Base-by-base conservation (phyloP, 2,113 vertebrate species). In the Odontophorus gujanensis region DNA sequence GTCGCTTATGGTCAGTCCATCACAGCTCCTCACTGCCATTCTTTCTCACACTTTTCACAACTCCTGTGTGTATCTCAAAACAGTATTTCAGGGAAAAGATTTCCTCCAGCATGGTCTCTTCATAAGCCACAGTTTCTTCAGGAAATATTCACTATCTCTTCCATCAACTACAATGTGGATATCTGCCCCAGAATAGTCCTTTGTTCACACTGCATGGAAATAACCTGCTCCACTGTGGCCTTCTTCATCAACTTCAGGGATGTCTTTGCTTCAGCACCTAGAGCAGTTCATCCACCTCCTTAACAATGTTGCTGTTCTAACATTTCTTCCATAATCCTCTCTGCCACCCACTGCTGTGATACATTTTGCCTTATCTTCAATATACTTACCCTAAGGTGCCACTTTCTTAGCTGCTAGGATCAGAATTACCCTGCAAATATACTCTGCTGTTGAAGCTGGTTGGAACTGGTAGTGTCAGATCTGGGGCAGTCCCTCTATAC, bases 401-500 rank as follows among this genome's bases (percentile, higher is more conserved):
- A 3, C 7, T 5, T 11, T 3, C 11, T 43, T n/a, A 9, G 2
- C 65, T 19, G 20, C 1, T 1, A 25, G 11, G 12, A 8, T 32
- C 13, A 51, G 11, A 14, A 1, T 1, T 66, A 40, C 15, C n/a
- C 9, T 36, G 20, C 0, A 15, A 13, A 53, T 5, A 28, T 74
- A 40, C 22, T n/a, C 9, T 36, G 16, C 0, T 1, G 10, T 11
- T 34, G 28, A 32, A 65, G 12, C 18, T 0, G 1, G 4, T 26
- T 53, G 51, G 43, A 90, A 65, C 2, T 0, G 0, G 6, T 12
- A 57, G 8, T 73, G 32, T 30, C 36, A 0, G 0, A 15, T 24
- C 4, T 0, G 0, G 42, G 10, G 8, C 25, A 24, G 25, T 8
- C 15, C 25, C 0, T 0, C 8, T 21, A 2, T 24, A 17, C 45